These are phyloP conservation scores for Cataglyphis rosenhaueri DNA, from an alignment of 2,888 invertebrate species.

Conservation along the genomic window DNA sequence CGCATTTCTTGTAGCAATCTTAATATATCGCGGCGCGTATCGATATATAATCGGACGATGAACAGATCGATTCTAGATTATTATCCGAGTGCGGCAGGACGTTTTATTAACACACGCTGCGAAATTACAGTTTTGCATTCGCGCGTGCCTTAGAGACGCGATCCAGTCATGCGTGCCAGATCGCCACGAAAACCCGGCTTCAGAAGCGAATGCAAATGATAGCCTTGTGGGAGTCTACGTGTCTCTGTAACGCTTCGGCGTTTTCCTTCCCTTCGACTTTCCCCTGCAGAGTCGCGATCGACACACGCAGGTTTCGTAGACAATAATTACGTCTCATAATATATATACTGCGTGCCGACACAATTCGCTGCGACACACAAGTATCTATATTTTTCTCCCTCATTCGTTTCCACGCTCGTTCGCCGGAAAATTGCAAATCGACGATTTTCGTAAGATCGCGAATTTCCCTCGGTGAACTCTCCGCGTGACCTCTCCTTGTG, in stretches of 20 bases:
- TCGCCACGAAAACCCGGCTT: conserved; percentile 65
- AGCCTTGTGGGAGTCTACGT: conserved; percentile 50
- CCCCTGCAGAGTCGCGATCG: conserved; percentile 39
- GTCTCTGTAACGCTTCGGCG: conserved; percentile 54
- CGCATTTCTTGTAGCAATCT: conserved; percentile 35
- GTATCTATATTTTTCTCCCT: neutral
- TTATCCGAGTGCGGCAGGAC: conserved; percentile 35
- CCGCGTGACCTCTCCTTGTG: conserved; percentile 3
- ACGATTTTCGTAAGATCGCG: conserved; percentile 36
- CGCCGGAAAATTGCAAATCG: conserved; percentile 47
- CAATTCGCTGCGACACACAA: neutral
- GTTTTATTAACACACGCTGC: conserved; percentile 57
- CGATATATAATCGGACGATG: conserved; percentile 7
- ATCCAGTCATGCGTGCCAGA: conserved; percentile 73
- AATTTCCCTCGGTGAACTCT: conserved; percentile 41
- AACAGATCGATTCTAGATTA: conserved; percentile 26
- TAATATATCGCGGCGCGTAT: conserved; percentile 33
- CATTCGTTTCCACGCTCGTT: conserved; percentile 40
- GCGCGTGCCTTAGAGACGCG: conserved; percentile 46
- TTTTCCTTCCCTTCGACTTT: conserved; percentile 54
- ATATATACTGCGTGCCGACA: conserved; percentile 5
- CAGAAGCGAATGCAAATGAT: conserved; percentile 69
- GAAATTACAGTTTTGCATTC: conserved; percentile 46
- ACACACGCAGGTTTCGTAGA: conserved; percentile 30
- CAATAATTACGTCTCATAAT: conserved; percentile 61